A percentile compares a stretch with the other conserved stretches of the same genome.
phyloP scores from a whole-genome alignment of 2,888 invertebrate species.

The Ommatoiulus sabulosus region DNA sequence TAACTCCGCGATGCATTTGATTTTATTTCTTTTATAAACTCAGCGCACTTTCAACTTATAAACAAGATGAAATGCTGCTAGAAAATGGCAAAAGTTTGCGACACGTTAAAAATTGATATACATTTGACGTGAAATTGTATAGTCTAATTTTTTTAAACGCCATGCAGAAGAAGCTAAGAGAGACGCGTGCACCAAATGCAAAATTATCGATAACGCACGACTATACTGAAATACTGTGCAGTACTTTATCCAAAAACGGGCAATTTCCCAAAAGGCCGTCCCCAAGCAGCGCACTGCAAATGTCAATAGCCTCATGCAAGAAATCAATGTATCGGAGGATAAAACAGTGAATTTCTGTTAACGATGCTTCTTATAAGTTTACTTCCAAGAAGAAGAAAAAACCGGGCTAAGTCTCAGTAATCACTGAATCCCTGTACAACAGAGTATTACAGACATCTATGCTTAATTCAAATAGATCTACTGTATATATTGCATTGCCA shows the following conservation, averaged over 20 bases:
- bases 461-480: neutral
- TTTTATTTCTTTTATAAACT: no score
- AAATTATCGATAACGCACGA: neutral
- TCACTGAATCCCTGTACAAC: neutral
- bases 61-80: no score
- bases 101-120: no score
- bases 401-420: neutral
- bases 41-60: no score
- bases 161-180: neutral
- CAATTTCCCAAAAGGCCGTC: neutral
- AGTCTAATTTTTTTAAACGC: neutral
- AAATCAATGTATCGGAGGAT: neutral
- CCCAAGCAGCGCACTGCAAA: neutral
- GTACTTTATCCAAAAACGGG: neutral
- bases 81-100: no score
- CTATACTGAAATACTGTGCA: neutral
- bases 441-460: neutral
- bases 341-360: conserved; percentile 1
- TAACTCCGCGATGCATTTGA: no score
- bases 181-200: neutral
- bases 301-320: neutral
- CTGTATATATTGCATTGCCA: neutral
- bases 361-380: neutral
- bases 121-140: no score
- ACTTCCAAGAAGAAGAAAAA: neutral